Evolutionary conservation across 2,113 vertebrate genomes (phyloP), one percentile per base, ranked within the genome.

Genomic region (Eupsittula cactorum): DNA sequence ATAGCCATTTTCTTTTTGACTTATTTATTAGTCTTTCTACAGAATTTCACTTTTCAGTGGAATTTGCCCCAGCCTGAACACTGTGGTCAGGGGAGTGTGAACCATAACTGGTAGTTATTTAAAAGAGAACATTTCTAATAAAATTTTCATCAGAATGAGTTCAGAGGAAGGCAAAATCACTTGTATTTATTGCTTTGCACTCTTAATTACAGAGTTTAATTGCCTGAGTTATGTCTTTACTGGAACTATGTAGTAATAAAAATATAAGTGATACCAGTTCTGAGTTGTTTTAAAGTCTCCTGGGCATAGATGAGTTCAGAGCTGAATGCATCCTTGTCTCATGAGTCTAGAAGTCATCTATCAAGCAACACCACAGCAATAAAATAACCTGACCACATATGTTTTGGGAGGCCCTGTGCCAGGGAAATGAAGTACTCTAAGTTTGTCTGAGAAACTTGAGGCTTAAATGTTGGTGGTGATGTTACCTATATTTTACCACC

Each of bases 161-260:
- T 96, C 85, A 92, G 83, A 88, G 73, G 42, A 91, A 94, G 76
- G 73, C 82, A 88, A 92, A 88, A 77, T 55, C 47, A 47, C 52
- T 77, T 75, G 21, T 90, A 85, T 95, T 92, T 96, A 92, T 89
- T 91, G 63, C 71, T 87, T 78, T 87, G 50, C n/a, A 71, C 76
- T 95, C 60, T 81, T 88, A 74, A 75, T 95, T 88, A 70, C 53
- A 44, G 70, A 44, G 46, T 87, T 95, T 93, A 93, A 80, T 92
- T 92, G 70, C 64, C 44, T 23, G 4, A 94, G n/a, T 94, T 95
- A 83, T 79, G 57, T 79, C 70, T 90, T 84, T 75, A 84, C 78
- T 83, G 67, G 75, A 92, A 92, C 28, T 96, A n/a, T 80, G 70
- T 82, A 53, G 68, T 76, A 88, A 76, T 88, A 87, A 94, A 92